Base-by-base conservation (phyloP, 2,113 vertebrate species). In the Solenodon paradoxus region DNA sequence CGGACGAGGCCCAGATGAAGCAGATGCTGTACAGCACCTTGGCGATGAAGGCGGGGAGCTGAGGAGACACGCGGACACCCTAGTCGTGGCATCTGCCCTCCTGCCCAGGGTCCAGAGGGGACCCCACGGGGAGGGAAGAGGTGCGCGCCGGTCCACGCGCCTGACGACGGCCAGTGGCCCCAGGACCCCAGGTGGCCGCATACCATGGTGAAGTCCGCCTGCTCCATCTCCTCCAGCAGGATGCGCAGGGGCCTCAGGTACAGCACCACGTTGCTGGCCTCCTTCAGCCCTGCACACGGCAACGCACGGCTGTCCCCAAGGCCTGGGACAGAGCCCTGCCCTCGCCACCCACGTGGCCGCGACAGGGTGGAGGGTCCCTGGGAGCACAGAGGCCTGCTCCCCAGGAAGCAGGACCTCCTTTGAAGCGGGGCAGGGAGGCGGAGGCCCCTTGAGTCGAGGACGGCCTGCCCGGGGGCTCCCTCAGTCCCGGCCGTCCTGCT, bases 151-250 rank as follows among this genome's bases (percentile, higher is more conserved):
- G 45, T 28, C 55, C 35, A 7, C 0, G 1, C 8, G 1, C 4
- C 38, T 5, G 55, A 7, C 4, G 2, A 10, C 30, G 0, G 78
- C 12, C 45, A 5, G n/a, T n/a, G n/a, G n/a, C n/a, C n/a, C n/a
- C n/a, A n/a, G n/a, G n/a, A n/a, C n/a, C n/a, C n/a, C n/a, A n/a
- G n/a, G n/a, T n/a, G n/a, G n/a, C n/a, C 35, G 22, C 72, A 5
- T 17, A 99, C 99, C 98, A 84, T 40, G 0, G 84, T 12, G 92
- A 98, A 99, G 17, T 99, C 98, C 0, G 55, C 28, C 55, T 98
- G 98, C 10, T 99, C 98, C 92, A 98, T 91, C 28, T 99, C 97
- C 30, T 98, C 98, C 92, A 99, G 49, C 45, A 98, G 53, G 16
- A 96, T 24, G 47, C 93, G 97, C 13, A 99, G 97, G 0, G 98